Evolutionary conservation across 53 echinoderm and acorn worm genomes (phyloP).

Genomic region (Hippasteria phrygiana): DNA sequence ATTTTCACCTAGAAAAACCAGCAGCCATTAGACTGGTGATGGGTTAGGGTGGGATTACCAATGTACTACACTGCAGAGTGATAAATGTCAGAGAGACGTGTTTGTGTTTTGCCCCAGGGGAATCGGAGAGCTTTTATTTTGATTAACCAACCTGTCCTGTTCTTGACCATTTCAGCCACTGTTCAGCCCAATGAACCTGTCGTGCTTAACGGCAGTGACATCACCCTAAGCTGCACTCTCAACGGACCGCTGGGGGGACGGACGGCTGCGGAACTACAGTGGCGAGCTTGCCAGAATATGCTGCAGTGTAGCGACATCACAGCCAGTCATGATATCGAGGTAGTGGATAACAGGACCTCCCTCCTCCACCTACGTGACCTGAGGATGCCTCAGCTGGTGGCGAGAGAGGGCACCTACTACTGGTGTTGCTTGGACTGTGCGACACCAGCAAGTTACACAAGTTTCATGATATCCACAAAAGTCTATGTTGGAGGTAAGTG

Average conservation of each 20-base stretch:
- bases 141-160: too few species aligned
- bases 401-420: neutral
- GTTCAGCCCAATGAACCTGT: neutral
- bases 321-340: neutral
- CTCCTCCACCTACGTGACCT: conserved; percentile 1
- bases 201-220: conserved; percentile 27
- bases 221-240: conserved; percentile 23
- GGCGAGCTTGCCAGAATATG: neutral
- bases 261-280: conserved; percentile 11
- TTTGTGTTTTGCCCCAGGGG: too few species aligned
- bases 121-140: too few species aligned
- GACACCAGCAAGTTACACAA: too few species aligned
- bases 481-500: conserved; percentile 26
- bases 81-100: too few species aligned
- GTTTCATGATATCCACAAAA: neutral
- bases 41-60: too few species aligned
- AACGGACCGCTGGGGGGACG: neutral
- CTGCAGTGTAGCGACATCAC: neutral
- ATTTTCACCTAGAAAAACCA: too few species aligned
- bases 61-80: too few species aligned
- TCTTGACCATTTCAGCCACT: neutral
- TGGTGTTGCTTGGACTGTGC: neutral
- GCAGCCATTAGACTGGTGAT: too few species aligned
- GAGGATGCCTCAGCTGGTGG: neutral
- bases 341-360: neutral